A percentile compares a stretch with the other conserved stretches of the same genome.
These are phyloP conservation scores for Physocephala rufipes DNA, from an alignment of 2,888 invertebrate species.

Conservation along the genomic window DNA sequence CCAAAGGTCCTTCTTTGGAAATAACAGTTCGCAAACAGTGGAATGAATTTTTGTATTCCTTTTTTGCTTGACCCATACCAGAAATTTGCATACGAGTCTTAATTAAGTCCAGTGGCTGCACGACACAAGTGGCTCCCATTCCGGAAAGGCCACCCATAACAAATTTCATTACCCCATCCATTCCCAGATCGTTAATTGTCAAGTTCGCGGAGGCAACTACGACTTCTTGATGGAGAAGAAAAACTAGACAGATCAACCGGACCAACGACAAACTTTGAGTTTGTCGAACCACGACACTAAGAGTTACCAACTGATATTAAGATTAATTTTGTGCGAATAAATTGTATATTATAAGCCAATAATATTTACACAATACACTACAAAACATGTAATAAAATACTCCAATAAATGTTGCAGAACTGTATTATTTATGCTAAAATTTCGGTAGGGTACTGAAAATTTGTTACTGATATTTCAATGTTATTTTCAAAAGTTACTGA, in stretches of 20 bases:
- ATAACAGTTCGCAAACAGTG: conserved; percentile 82
- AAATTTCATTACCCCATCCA: conserved; percentile 71
- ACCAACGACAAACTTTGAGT: conserved; percentile 13
- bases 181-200: background rate
- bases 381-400: no score
- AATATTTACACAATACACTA: no score
- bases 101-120: conserved; percentile 96
- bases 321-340: background rate
- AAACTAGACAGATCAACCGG: background rate
- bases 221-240: conserved; percentile 2
- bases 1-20: conserved; percentile 84
- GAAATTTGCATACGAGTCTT: conserved; percentile 97
- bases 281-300: conserved; percentile 10
- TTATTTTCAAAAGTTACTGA: no score
- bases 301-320: conserved; percentile 21
- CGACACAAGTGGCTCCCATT: conserved; percentile 93
- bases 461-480: no score
- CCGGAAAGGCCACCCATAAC: conserved; percentile 84
- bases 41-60: conserved; percentile 81
- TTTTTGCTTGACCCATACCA: conserved; percentile 63
- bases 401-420: no score
- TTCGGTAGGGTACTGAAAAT: no score
- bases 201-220: background rate
- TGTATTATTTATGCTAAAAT: no score
- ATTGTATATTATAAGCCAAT: no score